These are phyloP conservation scores for Apamea crenata DNA, from an alignment of 2,888 invertebrate genomes.

Conservation along the genomic window DNA sequence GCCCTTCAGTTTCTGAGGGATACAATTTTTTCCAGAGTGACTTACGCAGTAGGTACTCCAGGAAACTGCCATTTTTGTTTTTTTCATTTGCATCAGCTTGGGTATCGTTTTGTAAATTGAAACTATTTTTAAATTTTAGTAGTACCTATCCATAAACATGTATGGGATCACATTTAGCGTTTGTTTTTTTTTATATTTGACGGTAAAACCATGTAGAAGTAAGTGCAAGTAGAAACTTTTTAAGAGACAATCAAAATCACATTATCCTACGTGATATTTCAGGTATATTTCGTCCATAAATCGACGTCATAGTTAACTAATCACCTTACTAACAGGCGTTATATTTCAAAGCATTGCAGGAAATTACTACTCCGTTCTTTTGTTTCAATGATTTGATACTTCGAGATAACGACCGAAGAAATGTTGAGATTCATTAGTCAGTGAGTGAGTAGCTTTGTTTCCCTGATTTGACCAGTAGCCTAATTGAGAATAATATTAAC, in stretches of 20 bases:
- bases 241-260: background rate
- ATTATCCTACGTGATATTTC: background rate
- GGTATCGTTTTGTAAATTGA: background rate
- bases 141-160: background rate
- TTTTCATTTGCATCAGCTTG: too few relatives aligned
- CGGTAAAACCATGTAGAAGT: too few relatives aligned
- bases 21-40: background rate
- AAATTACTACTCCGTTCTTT: conserved; percentile 61
- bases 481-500: conserved; percentile 15
- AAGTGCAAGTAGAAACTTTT: background rate
- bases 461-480: conserved; percentile 2
- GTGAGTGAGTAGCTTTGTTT: conserved; percentile 26
- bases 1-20: background rate
- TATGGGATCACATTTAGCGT: background rate
- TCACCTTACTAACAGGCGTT: conserved; percentile 45
- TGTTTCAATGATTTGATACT: conserved; percentile 67
- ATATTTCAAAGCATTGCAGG: conserved; percentile 55
- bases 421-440: conserved; percentile 53
- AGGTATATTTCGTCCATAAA: conserved; percentile 41
- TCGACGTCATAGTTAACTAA: conserved; percentile 60
- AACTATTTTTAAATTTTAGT: background rate
- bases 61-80: background rate
- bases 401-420: conserved; percentile 57
- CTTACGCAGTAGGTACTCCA: background rate
- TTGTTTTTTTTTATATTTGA: background rate